Evolutionary conservation across 2,113 vertebrate genomes (phyloP), one percentile per base, ranked within the genome.

Genomic region (Patagioenas fasciata): DNA sequence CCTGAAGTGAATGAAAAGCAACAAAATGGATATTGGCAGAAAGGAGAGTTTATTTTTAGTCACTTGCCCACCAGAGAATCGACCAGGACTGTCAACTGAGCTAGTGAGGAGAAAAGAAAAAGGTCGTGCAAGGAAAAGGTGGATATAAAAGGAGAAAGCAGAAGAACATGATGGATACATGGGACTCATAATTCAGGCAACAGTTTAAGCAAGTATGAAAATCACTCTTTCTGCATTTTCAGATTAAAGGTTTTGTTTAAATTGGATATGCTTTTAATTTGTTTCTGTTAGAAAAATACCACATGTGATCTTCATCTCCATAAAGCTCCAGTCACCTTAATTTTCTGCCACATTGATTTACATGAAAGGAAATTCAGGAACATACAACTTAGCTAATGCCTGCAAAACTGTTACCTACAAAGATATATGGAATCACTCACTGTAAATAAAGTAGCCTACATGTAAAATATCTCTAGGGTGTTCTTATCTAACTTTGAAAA

Each of bases 261-360:
- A 66, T 34, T 93, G 40, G 25, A 86, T 80, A 65, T 77, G 50
- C 24, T 80, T 88, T 92, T 80, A 83, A 86, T 93, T 90, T 88
- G n/a, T 69, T 93, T 77, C 67, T 85, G 19, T 80, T 92, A 91
- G 56, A 88, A 95, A 97, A 91, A 86, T 83, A 93, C 19, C 54
- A 64, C 47, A 47, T 3, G 2, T 47, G 47, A 70, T 78, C 75
- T 88, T 80, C 48, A 56, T 94, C 67, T 95, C 54, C n/a, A 42
- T 71, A 83, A 88, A 91, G n/a, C 7, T 44, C 20, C 28, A 51
- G 75, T 60, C 84, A 94, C 40, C 51, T 78, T 86, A 88, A 92
- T 93, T 91, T 94, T 93, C 77, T 97, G 67, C 60, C 83, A 92
- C 80, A 62, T 7, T 86, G 60, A 88, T 95, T 95, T 86, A 92